A percentile compares a stretch with the other conserved stretches of the same genome.
These are phyloP conservation scores for Aulostomus chinensis DNA, from an alignment of 2,797 vertebrate species.

Conservation along the genomic window DNA sequence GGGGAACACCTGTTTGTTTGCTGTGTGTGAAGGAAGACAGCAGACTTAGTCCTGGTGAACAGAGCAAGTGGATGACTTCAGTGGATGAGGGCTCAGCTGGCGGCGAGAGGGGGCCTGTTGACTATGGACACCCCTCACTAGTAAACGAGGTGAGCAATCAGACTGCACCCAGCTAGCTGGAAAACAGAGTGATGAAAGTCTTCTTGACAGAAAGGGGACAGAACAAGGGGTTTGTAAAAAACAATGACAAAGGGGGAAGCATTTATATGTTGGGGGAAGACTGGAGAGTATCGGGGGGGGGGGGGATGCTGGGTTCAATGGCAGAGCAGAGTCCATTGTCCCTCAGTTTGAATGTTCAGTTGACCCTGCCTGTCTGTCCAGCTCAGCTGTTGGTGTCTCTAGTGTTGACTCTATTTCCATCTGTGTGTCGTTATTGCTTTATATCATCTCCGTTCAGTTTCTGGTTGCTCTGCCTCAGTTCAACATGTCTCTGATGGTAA, in stretches of 20 bases:
- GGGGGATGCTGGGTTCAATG: slow-evolving; percentile 9
- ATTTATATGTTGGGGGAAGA: slow-evolving; percentile 2
- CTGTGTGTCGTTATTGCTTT: slow-evolving; percentile 5
- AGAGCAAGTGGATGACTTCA: slow-evolving; percentile 66
- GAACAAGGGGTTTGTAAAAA: slow-evolving; percentile 12
- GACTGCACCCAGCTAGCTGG: slow-evolving; percentile 38
- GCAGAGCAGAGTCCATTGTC: slow-evolving; percentile 58
- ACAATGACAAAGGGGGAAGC: slow-evolving; percentile 5
- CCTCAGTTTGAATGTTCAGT: slow-evolving; percentile 34
- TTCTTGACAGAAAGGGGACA: slow-evolving; percentile 52
- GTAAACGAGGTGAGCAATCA: slow-evolving; percentile 66
- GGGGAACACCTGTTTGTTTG: slow-evolving; percentile 59
- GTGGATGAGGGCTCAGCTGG: slow-evolving; percentile 54
- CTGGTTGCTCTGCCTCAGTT: slow-evolving; percentile 20
- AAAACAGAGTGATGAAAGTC: slow-evolving; percentile 29
- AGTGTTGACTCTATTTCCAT: slow-evolving; percentile 5
- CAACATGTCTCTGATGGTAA: slow-evolving; percentile 57
- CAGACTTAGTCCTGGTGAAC: slow-evolving; percentile 45
- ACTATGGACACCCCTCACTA: slow-evolving; percentile 67
- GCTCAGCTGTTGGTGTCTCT: slow-evolving; percentile 43
- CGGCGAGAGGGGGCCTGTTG: slow-evolving; percentile 51
- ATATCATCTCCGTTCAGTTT: slow-evolving; percentile 2
- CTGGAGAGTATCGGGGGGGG: slow-evolving; percentile 11
- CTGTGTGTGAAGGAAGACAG: slow-evolving; percentile 10
- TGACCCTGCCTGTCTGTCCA: slow-evolving; percentile 44